Conservation (phyloP, 2,888 invertebrate genomes). For the Spodoptera littoralis region DNA sequence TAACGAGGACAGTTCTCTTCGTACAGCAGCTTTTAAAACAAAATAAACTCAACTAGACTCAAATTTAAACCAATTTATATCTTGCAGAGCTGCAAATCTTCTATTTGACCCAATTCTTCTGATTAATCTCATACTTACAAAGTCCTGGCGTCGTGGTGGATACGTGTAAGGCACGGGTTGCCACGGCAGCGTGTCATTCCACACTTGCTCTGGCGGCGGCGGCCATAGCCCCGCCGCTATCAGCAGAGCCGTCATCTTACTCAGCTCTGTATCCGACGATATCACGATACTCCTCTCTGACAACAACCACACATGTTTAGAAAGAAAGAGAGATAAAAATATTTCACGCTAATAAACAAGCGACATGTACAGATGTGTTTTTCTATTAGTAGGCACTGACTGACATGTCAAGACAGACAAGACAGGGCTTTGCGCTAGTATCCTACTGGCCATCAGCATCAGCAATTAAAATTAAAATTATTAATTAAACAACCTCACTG, state of each 20-base stretch:
- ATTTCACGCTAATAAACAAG: no score
- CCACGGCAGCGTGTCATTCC: constrained; percentile 88
- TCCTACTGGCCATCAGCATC: no score
- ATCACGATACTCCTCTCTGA: constrained; percentile 82
- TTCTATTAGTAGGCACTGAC: no score
- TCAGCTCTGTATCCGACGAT: constrained; percentile 92
- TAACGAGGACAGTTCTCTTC: constrained; percentile 85
- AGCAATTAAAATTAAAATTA: no score
- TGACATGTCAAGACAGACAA: no score
- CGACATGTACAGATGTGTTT: no score
- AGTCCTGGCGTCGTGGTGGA: constrained; percentile 76
- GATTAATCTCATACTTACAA: constrained; percentile 66
- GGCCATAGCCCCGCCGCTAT: constrained; percentile 92
- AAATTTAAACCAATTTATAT: no score
- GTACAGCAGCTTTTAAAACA: constrained; percentile 76
- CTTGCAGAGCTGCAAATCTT: no score
- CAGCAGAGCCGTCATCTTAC: constrained; percentile 92
- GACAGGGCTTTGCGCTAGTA: no score
- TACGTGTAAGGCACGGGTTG: constrained; percentile 90
- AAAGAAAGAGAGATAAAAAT: neutral
- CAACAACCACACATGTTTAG: neutral
- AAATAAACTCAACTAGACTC: neutral
- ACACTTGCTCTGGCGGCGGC: constrained; percentile 82
- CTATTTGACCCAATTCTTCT: no score
- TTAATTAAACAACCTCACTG: neutral